Conservation (phyloP, 2,113 vertebrate species). For the Crotalus horridus region DNA sequence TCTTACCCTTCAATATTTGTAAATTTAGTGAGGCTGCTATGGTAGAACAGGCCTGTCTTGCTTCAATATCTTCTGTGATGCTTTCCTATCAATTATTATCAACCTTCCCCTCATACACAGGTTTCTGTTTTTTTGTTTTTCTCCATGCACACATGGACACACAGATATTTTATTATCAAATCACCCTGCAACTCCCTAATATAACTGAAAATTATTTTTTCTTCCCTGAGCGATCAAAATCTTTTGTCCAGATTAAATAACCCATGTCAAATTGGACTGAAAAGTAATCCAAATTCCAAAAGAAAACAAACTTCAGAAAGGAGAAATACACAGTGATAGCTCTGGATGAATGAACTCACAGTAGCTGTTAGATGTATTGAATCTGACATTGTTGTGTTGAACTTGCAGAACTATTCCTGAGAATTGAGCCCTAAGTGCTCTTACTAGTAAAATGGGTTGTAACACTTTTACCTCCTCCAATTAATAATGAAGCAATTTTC, state of each 20-base stretch:
- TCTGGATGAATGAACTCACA: constrained; percentile 20
- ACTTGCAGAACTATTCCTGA: constrained; percentile 12
- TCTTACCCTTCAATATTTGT: not conserved
- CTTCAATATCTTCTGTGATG: not conserved
- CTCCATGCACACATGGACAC: not conserved
- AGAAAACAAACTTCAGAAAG: constrained; percentile 29
- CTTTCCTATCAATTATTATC: not conserved
- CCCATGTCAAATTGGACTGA: constrained; percentile 29
- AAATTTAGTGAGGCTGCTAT: not conserved
- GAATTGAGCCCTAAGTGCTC: not conserved
- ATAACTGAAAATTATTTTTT: constrained; percentile 34
- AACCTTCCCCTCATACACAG: not conserved
- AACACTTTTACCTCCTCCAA: constrained; percentile 21
- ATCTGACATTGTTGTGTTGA: constrained; percentile 13
- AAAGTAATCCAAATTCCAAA: constrained; percentile 1
- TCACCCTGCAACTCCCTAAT: constrained; percentile 14
- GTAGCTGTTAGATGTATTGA: constrained; percentile 19
- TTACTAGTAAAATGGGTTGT: constrained; percentile 34
- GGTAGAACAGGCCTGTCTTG: not conserved
- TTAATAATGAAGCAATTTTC: not conserved
- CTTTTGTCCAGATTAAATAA: constrained; percentile 38
- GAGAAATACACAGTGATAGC: not conserved
- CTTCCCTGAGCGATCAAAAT: constrained; percentile 51
- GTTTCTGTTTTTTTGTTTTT: not conserved
- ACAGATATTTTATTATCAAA: constrained; percentile 10